phyloP scores from a whole-genome alignment of 2,797 vertebrate genomes.

The Naso thynnoides region DNA sequence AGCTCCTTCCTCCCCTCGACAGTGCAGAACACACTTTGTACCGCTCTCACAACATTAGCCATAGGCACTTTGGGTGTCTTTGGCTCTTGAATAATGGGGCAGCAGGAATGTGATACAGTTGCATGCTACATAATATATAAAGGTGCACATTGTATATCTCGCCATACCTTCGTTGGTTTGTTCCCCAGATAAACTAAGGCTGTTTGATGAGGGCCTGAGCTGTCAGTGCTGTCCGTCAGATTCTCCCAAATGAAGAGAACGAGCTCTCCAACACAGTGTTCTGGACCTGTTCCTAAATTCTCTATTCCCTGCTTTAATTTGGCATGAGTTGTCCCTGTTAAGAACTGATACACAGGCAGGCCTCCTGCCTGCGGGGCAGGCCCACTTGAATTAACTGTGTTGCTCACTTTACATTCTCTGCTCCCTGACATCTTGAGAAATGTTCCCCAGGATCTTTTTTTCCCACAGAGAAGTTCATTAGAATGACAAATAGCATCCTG shows the following conservation, averaged over 20 bases:
- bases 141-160: constrained; percentile 54
- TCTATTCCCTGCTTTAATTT: constrained; percentile 71
- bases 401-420: constrained; percentile 81
- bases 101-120: constrained; percentile 49
- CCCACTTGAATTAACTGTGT: constrained; percentile 82
- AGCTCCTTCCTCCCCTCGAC: constrained; percentile 67
- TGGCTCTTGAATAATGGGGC: constrained; percentile 69
- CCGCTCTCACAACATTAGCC: constrained; percentile 64
- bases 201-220: constrained; percentile 25
- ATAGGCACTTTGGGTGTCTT: constrained; percentile 67
- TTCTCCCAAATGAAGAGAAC: constrained; percentile 53
- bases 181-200: constrained; percentile 34
- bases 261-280: constrained; percentile 47
- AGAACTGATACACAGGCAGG: constrained; percentile 72
- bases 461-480: constrained; percentile 87
- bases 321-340: constrained; percentile 75
- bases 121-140: constrained; percentile 61
- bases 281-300: constrained; percentile 63
- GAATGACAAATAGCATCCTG: constrained; percentile 87
- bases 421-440: constrained; percentile 86
- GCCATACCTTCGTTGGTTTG: constrained; percentile 33
- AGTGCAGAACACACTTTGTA: constrained; percentile 63
- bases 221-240: constrained; percentile 51
- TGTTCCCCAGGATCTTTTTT: constrained; percentile 84
- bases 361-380: constrained; percentile 75